Evolutionary conservation across 2,888 invertebrate species (phyloP).

Genomic region (Ormyrus nitidulus): DNA sequence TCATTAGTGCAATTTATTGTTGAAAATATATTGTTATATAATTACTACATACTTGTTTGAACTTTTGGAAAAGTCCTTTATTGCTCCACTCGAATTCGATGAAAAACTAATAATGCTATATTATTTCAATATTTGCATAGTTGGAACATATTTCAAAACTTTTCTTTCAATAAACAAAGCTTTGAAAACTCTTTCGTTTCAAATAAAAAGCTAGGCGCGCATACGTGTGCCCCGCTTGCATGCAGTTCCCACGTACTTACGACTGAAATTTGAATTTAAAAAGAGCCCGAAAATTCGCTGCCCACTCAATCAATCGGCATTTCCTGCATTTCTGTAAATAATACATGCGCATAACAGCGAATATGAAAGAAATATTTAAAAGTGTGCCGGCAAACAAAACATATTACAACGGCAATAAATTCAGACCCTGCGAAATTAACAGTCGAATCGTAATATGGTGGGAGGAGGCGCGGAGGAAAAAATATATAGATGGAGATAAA

Average conservation of each 20-base stretch:
- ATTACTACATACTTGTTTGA: background rate
- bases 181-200: slow-evolving; percentile 7
- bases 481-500: slow-evolving; percentile 5
- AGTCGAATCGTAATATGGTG: slow-evolving; percentile 24
- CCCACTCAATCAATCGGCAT: slow-evolving; percentile 26
- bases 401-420: slow-evolving; percentile 23
- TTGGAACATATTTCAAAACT: slow-evolving; percentile 14
- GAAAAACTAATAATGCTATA: background rate
- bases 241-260: too few species aligned
- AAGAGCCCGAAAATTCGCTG: background rate
- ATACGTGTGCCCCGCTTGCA: too few species aligned
- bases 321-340: too few species aligned
- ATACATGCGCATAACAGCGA: too few species aligned
- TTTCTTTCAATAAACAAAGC: slow-evolving; percentile 5
- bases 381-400: slow-evolving; percentile 6
- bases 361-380: background rate
- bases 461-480: background rate
- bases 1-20: background rate
- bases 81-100: background rate
- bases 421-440: slow-evolving; percentile 23
- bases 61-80: background rate
- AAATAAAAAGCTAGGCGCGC: background rate
- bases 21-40: background rate
- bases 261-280: background rate
- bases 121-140: slow-evolving; percentile 7